phyloP scores from a whole-genome alignment of 2,113 vertebrate genomes.

The Corythoichthys intestinalis region DNA sequence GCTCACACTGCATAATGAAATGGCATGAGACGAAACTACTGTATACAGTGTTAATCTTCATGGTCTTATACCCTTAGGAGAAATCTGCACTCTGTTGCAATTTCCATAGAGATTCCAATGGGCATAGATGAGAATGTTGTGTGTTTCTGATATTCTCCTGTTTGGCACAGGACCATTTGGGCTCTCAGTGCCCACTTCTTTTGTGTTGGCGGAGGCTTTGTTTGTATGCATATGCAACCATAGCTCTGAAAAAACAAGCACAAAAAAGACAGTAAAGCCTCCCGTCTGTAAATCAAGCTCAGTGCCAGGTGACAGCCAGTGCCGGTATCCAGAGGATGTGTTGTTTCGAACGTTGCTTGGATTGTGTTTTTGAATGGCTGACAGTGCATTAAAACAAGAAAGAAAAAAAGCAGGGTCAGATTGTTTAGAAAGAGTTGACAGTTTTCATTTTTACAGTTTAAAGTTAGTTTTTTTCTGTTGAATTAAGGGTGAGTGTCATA shows the following conservation, averaged over 20 bases:
- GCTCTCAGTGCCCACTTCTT: constrained; percentile 1
- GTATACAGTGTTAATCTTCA: background rate
- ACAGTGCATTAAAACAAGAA: background rate
- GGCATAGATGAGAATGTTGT: constrained; percentile 6
- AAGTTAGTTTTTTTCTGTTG: background rate
- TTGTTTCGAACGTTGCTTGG: constrained; percentile 9
- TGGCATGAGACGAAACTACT: background rate
- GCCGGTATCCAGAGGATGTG: constrained; percentile 37
- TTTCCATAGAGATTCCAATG: background rate
- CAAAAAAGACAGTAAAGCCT: constrained; percentile 37
- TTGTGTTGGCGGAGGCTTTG: constrained; percentile 3
- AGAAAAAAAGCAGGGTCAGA: background rate
- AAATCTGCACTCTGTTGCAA: background rate
- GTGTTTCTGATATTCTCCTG: constrained; percentile 27
- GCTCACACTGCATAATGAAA: background rate
- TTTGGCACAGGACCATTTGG: constrained; percentile 20
- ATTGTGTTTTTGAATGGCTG: background rate
- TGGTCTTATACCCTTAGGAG: background rate
- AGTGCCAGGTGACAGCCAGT: constrained; percentile 45
- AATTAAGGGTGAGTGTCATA: background rate
- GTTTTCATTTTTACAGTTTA: background rate
- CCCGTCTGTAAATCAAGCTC: constrained; percentile 39
- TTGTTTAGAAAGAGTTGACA: background rate
- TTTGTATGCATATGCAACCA: constrained; percentile 12
- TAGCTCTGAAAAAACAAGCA: constrained; percentile 14